phyloP scores from a whole-genome alignment of 2,113 vertebrate genomes.

The Gadus macrocephalus region DNA sequence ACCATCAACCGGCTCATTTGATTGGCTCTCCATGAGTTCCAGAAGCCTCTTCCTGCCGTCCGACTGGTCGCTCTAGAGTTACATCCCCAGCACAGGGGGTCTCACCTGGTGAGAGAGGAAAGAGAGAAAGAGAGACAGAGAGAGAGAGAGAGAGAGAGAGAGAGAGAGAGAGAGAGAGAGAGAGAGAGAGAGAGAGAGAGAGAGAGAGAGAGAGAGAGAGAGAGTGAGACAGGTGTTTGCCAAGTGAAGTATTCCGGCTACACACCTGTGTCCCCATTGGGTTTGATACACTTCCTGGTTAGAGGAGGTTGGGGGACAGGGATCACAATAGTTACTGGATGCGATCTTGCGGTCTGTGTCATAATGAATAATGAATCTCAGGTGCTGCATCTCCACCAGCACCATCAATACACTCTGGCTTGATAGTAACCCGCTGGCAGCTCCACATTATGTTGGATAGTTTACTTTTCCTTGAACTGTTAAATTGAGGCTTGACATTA shows the following conservation, averaged over 20 bases:
- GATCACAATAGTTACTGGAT: not conserved
- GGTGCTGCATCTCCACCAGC: not conserved
- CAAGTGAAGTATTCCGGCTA: not conserved
- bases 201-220: not conserved
- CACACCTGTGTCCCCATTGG: not conserved
- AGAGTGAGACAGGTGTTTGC: not conserved
- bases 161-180: not conserved
- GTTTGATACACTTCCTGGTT: not conserved
- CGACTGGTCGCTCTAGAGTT: not conserved
- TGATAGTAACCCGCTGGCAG: too few species aligned
- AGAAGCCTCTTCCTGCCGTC: not conserved
- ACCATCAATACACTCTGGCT: too few species aligned
- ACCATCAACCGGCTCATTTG: conserved; percentile 13
- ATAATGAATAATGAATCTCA: not conserved
- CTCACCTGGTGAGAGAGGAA: not conserved
- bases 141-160: too few species aligned
- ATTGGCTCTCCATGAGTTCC: conserved; percentile 1
- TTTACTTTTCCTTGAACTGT: too few species aligned
- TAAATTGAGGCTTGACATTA: too few species aligned
- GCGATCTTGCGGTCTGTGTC: not conserved
- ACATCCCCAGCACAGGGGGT: not conserved
- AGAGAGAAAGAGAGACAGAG: not conserved
- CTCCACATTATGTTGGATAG: too few species aligned
- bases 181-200: not conserved
- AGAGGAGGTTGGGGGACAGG: not conserved